A percentile compares a stretch with the other conserved stretches of the same genome.
Evolutionary conservation across 2,113 vertebrate genomes (phyloP).

Genomic region (Narcine bancroftii): DNA sequence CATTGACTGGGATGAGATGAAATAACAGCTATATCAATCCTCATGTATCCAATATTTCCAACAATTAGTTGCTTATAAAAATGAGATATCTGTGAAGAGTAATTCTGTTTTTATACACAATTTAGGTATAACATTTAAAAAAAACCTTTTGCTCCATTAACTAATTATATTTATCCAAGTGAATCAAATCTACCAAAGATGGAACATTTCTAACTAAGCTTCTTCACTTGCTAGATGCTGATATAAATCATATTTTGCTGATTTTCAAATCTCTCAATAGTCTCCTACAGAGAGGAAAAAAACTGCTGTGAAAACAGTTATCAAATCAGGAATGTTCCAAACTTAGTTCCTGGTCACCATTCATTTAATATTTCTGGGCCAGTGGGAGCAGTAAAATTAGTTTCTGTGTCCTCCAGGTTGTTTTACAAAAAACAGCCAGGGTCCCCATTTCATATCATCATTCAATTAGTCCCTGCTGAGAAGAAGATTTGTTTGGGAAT

Average conservation of each 20-base stretch:
- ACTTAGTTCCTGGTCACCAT: no score
- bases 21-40: neutral
- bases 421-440: neutral
- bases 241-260: neutral
- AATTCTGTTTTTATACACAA: no score
- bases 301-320: no score
- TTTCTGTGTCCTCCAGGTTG: neutral
- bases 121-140: no score
- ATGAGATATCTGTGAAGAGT: no score
- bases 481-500: neutral
- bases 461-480: neutral
- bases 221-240: neutral
- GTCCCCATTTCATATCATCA: neutral
- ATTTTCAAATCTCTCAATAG: neutral
- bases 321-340: no score
- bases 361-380: neutral
- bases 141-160: no score
- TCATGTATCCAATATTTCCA: neutral
- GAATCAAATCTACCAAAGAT: no score
- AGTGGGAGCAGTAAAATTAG: neutral
- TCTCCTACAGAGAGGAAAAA: no score
- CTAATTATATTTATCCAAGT: no score
- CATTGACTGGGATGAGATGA: neutral
- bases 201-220: no score
- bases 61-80: no score